phyloP scores from a whole-genome alignment of 2,113 vertebrate species.

The Malurus cyaneus region DNA sequence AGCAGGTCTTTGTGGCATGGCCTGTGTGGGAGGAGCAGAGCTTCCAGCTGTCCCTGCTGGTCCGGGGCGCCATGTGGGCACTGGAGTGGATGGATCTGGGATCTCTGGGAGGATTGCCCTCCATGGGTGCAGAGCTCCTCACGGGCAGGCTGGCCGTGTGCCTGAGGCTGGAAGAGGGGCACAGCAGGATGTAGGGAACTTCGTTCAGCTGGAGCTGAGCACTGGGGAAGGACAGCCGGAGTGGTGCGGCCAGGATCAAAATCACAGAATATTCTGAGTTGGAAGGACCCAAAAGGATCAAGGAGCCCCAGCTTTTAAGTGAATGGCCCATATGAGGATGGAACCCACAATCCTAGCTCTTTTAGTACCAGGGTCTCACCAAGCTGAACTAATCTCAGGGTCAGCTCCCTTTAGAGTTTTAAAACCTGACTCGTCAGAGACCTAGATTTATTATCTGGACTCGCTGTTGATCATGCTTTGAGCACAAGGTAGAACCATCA shows the following conservation, averaged over 20 bases:
- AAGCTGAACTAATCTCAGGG: background rate
- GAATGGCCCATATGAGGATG: background rate
- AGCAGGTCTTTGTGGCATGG: too few species aligned
- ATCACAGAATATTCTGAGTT: background rate
- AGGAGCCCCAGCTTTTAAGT: background rate
- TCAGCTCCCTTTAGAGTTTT: background rate
- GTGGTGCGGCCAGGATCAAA: accelerated
- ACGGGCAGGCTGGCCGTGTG: accelerated
- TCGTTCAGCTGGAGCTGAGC: background rate
- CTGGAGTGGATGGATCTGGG: background rate
- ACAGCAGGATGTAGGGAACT: background rate
- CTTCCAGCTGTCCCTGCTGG: accelerated
- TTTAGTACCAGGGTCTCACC: background rate
- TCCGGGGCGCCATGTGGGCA: accelerated
- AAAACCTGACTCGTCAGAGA: background rate
- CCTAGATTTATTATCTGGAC: background rate
- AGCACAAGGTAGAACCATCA: background rate
- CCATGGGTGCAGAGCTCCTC: too few species aligned
- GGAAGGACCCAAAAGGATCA: background rate
- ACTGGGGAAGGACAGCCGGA: too few species aligned
- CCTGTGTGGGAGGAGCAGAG: background rate
- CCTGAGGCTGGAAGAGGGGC: background rate
- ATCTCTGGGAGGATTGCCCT: accelerated
- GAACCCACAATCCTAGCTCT: background rate
- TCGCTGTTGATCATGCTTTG: background rate